Evolutionary conservation across 2,888 invertebrate species (phyloP).

Genomic region (Phlogophora meticulosa): DNA sequence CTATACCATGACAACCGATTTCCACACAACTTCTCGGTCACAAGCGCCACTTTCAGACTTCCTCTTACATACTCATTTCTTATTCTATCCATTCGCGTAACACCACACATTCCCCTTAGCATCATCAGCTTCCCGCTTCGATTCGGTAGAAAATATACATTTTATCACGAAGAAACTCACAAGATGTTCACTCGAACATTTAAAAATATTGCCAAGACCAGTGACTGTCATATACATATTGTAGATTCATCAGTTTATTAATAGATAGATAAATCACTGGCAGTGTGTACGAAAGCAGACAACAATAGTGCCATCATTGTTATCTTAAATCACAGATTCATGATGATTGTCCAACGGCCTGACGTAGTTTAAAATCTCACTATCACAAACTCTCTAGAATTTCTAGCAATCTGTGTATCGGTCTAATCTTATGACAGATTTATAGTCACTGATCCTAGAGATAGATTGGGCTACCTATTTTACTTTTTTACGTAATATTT

Average conservation of each 20-base stretch:
- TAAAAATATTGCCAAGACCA: too few relatives aligned
- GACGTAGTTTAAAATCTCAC: conserved; percentile 1
- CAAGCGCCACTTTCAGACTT: too few relatives aligned
- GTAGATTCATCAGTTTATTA: not conserved
- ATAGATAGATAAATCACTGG: not conserved
- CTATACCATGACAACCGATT: too few relatives aligned
- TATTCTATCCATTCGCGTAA: too few relatives aligned
- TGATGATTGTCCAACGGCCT: not conserved
- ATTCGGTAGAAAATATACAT: too few relatives aligned
- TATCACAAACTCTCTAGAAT: conserved; percentile 28
- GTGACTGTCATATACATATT: not conserved
- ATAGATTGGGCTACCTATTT: not conserved
- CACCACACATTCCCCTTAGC: too few relatives aligned
- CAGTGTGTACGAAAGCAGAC: not conserved
- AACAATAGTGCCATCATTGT: not conserved
- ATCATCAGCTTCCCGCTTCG: too few relatives aligned
- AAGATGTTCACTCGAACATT: too few relatives aligned
- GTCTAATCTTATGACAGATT: conserved; percentile 3
- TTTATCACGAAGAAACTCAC: too few relatives aligned
- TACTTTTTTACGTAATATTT: not conserved
- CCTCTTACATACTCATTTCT: too few relatives aligned
- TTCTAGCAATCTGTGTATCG: conserved; percentile 25
- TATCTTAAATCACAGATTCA: conserved; percentile 19
- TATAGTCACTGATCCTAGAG: not conserved
- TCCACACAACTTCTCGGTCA: too few relatives aligned